Conservation (phyloP, 1,140 invertebrate species). For the Rhagoletis pomonella region DNA sequence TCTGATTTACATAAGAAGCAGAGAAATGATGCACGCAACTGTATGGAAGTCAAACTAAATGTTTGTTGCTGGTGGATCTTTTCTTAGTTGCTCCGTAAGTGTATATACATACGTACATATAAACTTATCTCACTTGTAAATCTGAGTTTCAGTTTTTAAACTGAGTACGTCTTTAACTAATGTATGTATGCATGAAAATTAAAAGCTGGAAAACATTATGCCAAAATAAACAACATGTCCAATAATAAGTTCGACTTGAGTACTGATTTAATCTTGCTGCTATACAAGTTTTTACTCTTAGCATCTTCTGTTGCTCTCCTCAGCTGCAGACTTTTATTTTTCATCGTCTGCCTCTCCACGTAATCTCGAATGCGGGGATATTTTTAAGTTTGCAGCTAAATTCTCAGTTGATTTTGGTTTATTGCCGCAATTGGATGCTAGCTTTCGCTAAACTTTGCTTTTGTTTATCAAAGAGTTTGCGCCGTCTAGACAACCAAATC, state of each 20-base stretch:
- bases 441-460: constrained; percentile 57
- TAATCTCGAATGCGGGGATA: constrained; percentile 7
- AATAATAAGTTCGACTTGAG: neutral
- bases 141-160: too few species aligned
- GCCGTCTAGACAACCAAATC: constrained; percentile 55
- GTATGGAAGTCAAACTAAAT: too few species aligned
- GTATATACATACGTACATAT: too few species aligned
- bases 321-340: neutral
- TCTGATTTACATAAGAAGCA: too few species aligned
- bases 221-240: too few species aligned
- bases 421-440: constrained; percentile 54
- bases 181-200: too few species aligned
- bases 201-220: too few species aligned
- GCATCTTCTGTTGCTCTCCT: neutral
- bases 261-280: neutral
- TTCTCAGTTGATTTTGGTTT: constrained; percentile 53
- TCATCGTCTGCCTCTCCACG: constrained; percentile 26
- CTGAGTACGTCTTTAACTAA: too few species aligned
- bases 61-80: too few species aligned
- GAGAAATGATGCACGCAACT: too few species aligned
- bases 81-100: too few species aligned
- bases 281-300: neutral
- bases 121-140: too few species aligned
- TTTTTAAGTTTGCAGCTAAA: constrained; percentile 55
- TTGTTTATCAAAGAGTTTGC: constrained; percentile 63